Conservation (phyloP, 2,797 vertebrate species). For the Alosa sapidissima region DNA sequence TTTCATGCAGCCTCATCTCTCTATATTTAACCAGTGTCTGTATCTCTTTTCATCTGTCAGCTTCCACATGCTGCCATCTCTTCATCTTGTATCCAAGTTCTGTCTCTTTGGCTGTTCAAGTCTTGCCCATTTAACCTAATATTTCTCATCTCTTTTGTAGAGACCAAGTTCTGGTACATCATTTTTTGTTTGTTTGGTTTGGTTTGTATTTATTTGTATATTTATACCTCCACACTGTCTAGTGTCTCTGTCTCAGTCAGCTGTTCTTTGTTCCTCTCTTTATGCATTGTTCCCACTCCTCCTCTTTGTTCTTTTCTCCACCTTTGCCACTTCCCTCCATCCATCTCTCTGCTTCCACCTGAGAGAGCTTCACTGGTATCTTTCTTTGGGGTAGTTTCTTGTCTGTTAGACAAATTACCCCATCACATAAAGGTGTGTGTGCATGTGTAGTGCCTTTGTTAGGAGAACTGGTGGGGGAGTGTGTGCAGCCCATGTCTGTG, state of each 20-base stretch:
- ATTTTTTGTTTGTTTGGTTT: not conserved
- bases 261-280: not conserved
- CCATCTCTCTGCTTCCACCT: not conserved
- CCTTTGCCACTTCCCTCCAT: not conserved
- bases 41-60: not conserved
- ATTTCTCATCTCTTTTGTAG: not conserved
- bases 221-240: not conserved
- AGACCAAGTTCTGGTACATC: not conserved
- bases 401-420: conserved; percentile 20
- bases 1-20: not conserved
- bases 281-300: not conserved
- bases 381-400: not conserved
- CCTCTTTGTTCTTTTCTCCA: not conserved
- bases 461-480: not conserved
- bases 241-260: not conserved
- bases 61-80: not conserved
- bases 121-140: not conserved
- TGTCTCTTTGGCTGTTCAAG: not conserved
- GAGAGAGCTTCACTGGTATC: not conserved
- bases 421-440: not conserved
- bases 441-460: not conserved
- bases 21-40: not conserved
- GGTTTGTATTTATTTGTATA: not conserved
- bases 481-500: not conserved
- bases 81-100: not conserved